Evolutionary conservation across 2,888 invertebrate species (phyloP), one percentile per base, ranked within the genome.

Genomic region (Heliconius ethilla): DNA sequence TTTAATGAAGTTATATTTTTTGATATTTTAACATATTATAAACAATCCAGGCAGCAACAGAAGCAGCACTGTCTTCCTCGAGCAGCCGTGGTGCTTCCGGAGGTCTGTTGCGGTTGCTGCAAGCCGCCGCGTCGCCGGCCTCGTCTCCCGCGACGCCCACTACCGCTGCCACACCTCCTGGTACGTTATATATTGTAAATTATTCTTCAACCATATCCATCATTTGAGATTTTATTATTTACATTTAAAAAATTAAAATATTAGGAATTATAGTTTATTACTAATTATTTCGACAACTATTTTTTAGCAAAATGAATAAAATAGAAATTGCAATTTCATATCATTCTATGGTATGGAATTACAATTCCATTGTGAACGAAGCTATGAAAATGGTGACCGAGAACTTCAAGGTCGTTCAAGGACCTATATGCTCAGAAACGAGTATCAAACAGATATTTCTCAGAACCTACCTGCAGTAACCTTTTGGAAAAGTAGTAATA

Each of bases 1-100:
- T 15, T 40, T 11, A 45, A 37, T 45, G 4, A 59, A 59, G 59
- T 59, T 69, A 55, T 10, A 25, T 27, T 59, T 63, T n/a, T 13
- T 5, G 4, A 63, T 11, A 27, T 59, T n/a, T 59, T 11, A 59
- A 59, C 22, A 59, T n/a, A 59, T 59, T 59, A 22, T 37, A 10
- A 37, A 37, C 1, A 67, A n/a, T 18, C 0, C 83, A 93, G 92
- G 92, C 91, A 10, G 93, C 93, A n/a, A 90, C 92, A 0, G 92
- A 92, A 45, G 91, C 91, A 1, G 85, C 85, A 18, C 78, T 86
- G n/a, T 81, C 84, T 0, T 70, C 82, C 2, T 22, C 78, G 15
- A 80, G 66, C 74, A 55, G 76, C 51, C 77, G 81, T 45, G 74
- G 27, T 18, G 66, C 55, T 4, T 85, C 82, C 84, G 85, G 70